phyloP scores from a whole-genome alignment of 2,113 vertebrate genomes.

The Melanerpes formicivorus region DNA sequence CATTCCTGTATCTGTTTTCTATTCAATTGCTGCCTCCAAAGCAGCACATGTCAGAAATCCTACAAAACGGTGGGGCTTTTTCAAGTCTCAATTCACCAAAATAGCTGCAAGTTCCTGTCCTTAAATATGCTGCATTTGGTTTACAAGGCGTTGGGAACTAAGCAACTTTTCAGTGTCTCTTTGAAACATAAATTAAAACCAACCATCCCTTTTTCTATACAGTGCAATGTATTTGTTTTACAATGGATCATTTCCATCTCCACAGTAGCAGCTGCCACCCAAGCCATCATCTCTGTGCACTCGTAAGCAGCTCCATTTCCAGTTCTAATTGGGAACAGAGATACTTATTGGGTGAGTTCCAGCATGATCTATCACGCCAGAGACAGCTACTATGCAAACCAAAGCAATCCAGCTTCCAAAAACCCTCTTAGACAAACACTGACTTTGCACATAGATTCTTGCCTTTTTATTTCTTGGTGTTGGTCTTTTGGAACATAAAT shows the following conservation, averaged over 20 bases:
- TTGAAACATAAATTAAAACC: conserved; percentile 58
- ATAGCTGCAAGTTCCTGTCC: neutral
- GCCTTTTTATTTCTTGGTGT: neutral
- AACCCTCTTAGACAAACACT: conserved; percentile 76
- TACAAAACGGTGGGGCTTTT: conserved; percentile 37
- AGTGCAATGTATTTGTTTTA: conserved; percentile 63
- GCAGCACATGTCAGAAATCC: conserved; percentile 15
- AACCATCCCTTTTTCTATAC: conserved; percentile 55
- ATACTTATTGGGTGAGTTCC: conserved; percentile 81
- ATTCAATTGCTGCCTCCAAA: neutral
- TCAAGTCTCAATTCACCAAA: conserved; percentile 9
- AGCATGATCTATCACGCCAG: conserved; percentile 79
- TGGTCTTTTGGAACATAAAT: neutral
- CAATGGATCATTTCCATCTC: conserved; percentile 77
- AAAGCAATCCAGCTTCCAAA: conserved; percentile 76
- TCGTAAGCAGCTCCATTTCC: conserved; percentile 75
- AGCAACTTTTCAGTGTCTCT: conserved; percentile 52
- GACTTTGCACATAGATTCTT: conserved; percentile 68
- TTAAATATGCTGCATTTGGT: conserved; percentile 17
- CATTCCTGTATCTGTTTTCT: neutral
- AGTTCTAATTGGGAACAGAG: conserved; percentile 83
- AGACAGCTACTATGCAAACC: conserved; percentile 81
- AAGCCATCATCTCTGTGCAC: conserved; percentile 74
- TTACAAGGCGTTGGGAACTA: neutral
- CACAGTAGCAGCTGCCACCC: conserved; percentile 79